Evolutionary conservation across 2,888 invertebrate species (phyloP).

Genomic region (Chaetogeoica ovagalla): DNA sequence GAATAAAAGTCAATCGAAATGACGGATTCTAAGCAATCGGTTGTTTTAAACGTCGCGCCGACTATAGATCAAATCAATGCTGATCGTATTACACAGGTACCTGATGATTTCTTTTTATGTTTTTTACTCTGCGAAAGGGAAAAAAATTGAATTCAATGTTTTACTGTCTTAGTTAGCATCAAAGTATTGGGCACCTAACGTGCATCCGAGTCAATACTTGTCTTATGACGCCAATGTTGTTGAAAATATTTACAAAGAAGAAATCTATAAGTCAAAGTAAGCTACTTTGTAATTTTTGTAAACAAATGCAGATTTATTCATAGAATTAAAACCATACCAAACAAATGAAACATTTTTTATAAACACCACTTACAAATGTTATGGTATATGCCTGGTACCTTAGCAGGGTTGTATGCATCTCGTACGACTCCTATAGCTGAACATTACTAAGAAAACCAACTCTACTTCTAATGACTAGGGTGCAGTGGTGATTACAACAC

Average conservation of each 20-base stretch:
- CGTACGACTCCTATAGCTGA: too few species aligned
- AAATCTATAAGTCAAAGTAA: slow-evolving; percentile 81
- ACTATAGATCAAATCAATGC: slow-evolving; percentile 90
- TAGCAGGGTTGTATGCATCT: too few species aligned
- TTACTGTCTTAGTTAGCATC: slow-evolving; percentile 74
- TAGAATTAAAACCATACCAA: too few species aligned
- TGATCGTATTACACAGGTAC: slow-evolving; percentile 85
- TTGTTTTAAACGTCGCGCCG: slow-evolving; percentile 65
- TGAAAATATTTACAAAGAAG: slow-evolving; percentile 84
- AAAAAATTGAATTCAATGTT: not conserved
- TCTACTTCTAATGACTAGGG: too few species aligned
- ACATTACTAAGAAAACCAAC: too few species aligned
- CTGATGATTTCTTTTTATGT: not conserved
- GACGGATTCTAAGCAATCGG: slow-evolving; percentile 28
- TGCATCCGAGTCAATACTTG: slow-evolving; percentile 68
- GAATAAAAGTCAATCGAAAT: not conserved
- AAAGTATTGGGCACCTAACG: slow-evolving; percentile 91
- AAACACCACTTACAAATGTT: too few species aligned
- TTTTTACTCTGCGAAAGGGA: not conserved
- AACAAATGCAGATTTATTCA: too few species aligned
- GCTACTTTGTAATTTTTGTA: slow-evolving; percentile 55
- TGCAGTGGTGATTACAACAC: too few species aligned
- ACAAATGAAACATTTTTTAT: too few species aligned
- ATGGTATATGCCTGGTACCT: too few species aligned
- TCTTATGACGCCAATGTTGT: slow-evolving; percentile 78